A percentile compares a stretch with the other conserved stretches of the same genome.
These are phyloP conservation scores for Austrofundulus limnaeus DNA, from an alignment of 2,113 vertebrate genomes.

Conservation along the genomic window DNA sequence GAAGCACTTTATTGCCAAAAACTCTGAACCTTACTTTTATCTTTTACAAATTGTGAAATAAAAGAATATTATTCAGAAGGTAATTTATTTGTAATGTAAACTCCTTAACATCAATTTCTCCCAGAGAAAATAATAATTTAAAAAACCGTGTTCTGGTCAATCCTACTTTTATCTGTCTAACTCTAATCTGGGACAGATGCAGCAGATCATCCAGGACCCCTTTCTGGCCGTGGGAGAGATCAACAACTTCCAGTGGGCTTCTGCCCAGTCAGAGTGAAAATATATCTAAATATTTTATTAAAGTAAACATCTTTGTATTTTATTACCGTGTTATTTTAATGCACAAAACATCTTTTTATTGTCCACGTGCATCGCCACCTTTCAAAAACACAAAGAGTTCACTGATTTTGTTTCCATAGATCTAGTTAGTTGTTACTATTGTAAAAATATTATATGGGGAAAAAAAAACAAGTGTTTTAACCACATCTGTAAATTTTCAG, in stretches of 20 bases:
- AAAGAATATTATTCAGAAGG: not conserved
- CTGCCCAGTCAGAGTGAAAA: slow-evolving; percentile 99
- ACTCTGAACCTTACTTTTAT: not conserved
- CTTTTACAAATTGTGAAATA: not conserved
- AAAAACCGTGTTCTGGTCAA: not conserved
- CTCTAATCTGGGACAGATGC: slow-evolving; percentile 99
- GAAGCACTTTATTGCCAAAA: not conserved
- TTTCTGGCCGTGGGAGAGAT: slow-evolving; percentile 95
- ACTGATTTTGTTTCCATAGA: too few species aligned
- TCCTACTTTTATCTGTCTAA: slow-evolving; percentile 96
- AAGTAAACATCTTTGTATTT: too few species aligned
- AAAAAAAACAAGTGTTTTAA: too few species aligned
- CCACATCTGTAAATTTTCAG: too few species aligned
- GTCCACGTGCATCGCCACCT: too few species aligned
- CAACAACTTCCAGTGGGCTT: slow-evolving; percentile 99
- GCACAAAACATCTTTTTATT: too few species aligned
- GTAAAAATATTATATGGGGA: too few species aligned
- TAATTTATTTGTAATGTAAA: too few species aligned
- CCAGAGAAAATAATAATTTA: not conserved
- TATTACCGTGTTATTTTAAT: too few species aligned
- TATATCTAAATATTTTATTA: too few species aligned
- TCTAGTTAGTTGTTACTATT: too few species aligned
- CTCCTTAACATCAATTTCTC: not conserved
- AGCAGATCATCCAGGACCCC: slow-evolving; percentile 97
- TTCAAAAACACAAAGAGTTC: too few species aligned